phyloP scores from a whole-genome alignment of 2,888 invertebrate species.

The Cephalotes varians region DNA sequence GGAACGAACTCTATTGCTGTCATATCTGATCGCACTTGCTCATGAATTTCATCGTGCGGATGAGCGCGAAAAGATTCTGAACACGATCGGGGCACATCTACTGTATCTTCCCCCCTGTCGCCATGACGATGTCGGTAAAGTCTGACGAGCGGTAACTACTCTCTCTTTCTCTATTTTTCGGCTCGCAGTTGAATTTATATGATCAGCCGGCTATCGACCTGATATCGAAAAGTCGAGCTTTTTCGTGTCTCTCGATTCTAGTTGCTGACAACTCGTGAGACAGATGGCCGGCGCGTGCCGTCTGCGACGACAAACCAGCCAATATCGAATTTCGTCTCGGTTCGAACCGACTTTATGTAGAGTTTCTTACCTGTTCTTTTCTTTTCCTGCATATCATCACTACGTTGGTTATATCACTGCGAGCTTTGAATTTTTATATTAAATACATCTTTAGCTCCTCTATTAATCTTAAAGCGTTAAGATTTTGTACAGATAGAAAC shows the following conservation, averaged over 20 bases:
- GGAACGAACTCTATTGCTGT: slow-evolving; percentile 10
- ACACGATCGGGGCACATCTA: slow-evolving; percentile 44
- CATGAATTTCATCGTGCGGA: slow-evolving; percentile 49
- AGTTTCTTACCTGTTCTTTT: background rate
- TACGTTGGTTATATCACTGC: background rate
- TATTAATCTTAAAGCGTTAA: background rate
- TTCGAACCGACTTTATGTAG: background rate
- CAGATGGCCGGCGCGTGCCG: slow-evolving; percentile 75
- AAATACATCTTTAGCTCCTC: background rate
- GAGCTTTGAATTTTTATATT: background rate
- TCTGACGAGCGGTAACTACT: slow-evolving; percentile 57
- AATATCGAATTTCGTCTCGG: slow-evolving; percentile 61
- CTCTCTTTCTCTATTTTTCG: slow-evolving; percentile 17
- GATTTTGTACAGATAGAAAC: background rate
- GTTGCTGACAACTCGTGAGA: slow-evolving; percentile 60
- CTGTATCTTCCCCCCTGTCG: slow-evolving; percentile 52
- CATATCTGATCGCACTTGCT: slow-evolving; percentile 38
- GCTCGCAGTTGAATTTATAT: slow-evolving; percentile 48
- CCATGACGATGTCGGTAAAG: slow-evolving; percentile 52
- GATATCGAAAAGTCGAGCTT: slow-evolving; percentile 55
- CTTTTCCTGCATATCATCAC: background rate
- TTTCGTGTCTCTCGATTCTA: slow-evolving; percentile 49
- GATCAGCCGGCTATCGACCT: slow-evolving; percentile 57
- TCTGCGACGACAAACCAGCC: slow-evolving; percentile 70
- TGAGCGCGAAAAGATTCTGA: slow-evolving; percentile 36